These are phyloP conservation scores for Clostera curtula DNA, from an alignment of 2,888 invertebrate species.

Conservation along the genomic window DNA sequence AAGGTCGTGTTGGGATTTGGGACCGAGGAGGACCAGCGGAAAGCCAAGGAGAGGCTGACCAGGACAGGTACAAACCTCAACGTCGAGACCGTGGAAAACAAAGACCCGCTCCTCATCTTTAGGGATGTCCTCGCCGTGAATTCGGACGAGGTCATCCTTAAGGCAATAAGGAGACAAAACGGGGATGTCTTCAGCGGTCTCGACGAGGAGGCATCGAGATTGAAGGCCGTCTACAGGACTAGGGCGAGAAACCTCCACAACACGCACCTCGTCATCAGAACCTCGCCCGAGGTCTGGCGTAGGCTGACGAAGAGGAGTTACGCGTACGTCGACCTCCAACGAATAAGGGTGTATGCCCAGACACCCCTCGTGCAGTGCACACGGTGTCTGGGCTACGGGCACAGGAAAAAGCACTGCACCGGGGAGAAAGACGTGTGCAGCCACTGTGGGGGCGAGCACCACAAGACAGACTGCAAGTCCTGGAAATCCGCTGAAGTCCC, in stretches of 20 bases:
- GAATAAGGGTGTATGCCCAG: conserved; percentile 7
- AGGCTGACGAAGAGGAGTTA: neutral
- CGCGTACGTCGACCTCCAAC: conserved; percentile 4
- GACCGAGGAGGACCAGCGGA: no score
- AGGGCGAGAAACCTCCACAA: neutral
- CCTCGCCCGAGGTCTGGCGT: neutral
- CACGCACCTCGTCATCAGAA: neutral
- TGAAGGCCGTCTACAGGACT: neutral
- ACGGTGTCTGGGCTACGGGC: conserved; percentile 14
- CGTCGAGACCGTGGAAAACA: no score
- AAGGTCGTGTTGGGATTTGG: no score
- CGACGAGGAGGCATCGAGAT: neutral
- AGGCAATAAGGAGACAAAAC: neutral
- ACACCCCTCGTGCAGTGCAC: conserved; percentile 16
- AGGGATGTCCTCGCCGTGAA: neutral
- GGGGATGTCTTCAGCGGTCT: neutral
- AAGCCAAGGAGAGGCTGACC: no score
- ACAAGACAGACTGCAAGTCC: conserved; percentile 6
- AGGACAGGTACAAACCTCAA: no score
- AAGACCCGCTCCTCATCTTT: neutral
- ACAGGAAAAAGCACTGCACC: conserved; percentile 9
- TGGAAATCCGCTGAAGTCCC: neutral
- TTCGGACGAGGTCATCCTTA: neutral
- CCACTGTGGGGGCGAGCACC: conserved; percentile 16
- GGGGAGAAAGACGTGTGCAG: conserved; percentile 10